phyloP scores from a whole-genome alignment of 2,888 invertebrate species.

The Tetranychus truncatus region DNA sequence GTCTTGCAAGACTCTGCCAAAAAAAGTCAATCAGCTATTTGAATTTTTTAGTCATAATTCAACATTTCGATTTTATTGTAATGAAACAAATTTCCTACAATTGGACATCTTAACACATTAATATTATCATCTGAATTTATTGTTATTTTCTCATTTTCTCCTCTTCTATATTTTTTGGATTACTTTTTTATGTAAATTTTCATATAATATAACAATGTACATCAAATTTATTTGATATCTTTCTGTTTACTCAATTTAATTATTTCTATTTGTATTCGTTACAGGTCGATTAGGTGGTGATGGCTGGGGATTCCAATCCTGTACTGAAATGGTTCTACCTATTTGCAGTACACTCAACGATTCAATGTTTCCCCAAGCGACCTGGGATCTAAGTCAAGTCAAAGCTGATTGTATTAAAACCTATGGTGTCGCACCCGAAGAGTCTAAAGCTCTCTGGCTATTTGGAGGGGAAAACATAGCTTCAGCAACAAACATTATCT shows the following conservation, averaged over 20 bases:
- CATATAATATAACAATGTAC: not conserved
- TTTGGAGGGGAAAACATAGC: constrained; percentile 62
- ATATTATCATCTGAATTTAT: no score
- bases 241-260: not conserved
- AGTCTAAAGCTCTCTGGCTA: constrained; percentile 47
- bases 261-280: not conserved
- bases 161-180: no score
- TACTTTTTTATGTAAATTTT: not conserved
- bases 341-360: constrained; percentile 54
- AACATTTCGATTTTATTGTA: no score
- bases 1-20: no score
- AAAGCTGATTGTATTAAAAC: constrained; percentile 47
- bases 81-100: no score
- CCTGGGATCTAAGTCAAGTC: constrained; percentile 53
- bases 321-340: constrained; percentile 95
- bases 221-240: not conserved
- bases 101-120: no score
- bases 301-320: constrained; percentile 37
- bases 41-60: no score
- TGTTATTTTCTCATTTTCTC: no score
- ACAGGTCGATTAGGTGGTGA: constrained; percentile 11
- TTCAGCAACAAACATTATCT: constrained; percentile 43
- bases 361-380: constrained; percentile 61
- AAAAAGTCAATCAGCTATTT: no score
- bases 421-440: constrained; percentile 49